Base-by-base conservation (phyloP, 2,888 invertebrate genomes). In the Protula sp. region DNA sequence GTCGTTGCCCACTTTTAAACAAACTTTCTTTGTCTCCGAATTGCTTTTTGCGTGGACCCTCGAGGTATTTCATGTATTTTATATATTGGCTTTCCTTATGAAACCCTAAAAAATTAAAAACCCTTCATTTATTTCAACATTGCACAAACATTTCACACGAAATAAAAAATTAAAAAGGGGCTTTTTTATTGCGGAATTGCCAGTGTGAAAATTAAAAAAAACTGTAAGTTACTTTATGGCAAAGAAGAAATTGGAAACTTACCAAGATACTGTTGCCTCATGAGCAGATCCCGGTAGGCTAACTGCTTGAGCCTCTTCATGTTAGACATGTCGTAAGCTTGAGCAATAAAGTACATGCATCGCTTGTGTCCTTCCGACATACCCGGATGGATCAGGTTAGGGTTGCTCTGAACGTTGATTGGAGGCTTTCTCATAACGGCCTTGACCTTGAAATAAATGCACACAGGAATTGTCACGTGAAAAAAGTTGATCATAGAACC, bases 21-120 rank as follows among this genome's bases (percentile, higher is more conserved):
- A 50, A n/a, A 5, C 22, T 5, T 22, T 50, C 50, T n/a, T 24
- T 50, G 19, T 26, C 24, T 5, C 58, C 58, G 24, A 54, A 58
- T 29, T 53, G 58, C 19, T 47, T 27, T 29, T 58, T 58, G 1
- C 58, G 30, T 14, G 58, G 54, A 0, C 58, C 54, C 5, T 54
- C 53, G 14, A 58, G 26, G 47, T 58, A 58, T 5, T n/a, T 57
- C 30, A 58, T 28, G 29, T 58, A 58, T 26, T 54, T 53, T 26
- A 38, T 29, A 28, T 47, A 58, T 28, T 58, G 47, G 4, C 28
- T 24, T 22, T 27, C 28, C 22, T 26, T 27, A 47, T 58, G 58
- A 29, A 54, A 53, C 22, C 58, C 58, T 58, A 45, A 3, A 45
- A 53, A 9, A 19, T 30, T 56, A 38, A 38, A 38, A 38, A 38